A percentile compares a stretch with the other conserved stretches of the same genome.
These are phyloP conservation scores for Lutraria lutraria DNA, from an alignment of 2,888 invertebrate genomes.

Conservation along the genomic window DNA sequence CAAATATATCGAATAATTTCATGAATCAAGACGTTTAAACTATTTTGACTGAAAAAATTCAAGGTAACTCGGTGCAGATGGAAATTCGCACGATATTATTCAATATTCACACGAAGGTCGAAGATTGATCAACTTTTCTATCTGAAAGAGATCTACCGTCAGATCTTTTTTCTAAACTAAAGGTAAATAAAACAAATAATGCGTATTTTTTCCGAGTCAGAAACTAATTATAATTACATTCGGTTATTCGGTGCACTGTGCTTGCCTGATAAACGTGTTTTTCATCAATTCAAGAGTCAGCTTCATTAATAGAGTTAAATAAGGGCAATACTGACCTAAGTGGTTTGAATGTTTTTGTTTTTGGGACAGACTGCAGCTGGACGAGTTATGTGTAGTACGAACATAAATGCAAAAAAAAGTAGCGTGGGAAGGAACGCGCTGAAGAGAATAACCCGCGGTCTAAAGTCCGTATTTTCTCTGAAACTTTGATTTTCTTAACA, in stretches of 20 bases:
- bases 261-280: conserved; percentile 31
- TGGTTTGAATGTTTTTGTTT: background rate
- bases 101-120: conserved; percentile 46
- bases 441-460: background rate
- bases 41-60: conserved; percentile 26
- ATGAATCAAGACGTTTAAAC: conserved; percentile 52
- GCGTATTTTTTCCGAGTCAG: conserved; percentile 25
- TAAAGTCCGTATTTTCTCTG: background rate
- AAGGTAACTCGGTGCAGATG: conserved; percentile 39
- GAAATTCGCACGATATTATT: conserved; percentile 18
- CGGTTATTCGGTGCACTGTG: conserved; percentile 31
- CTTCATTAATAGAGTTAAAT: conserved; percentile 25
- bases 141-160: conserved; percentile 39
- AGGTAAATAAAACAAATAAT: conserved; percentile 50
- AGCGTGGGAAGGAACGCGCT: conserved; percentile 7
- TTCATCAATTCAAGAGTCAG: conserved; percentile 35
- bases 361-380: conserved; percentile 17
- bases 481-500: too few relatives aligned
- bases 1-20: conserved; percentile 21
- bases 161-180: conserved; percentile 46
- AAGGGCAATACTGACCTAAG: background rate
- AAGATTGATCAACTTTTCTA: conserved; percentile 44
- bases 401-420: background rate
- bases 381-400: background rate
- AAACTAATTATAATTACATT: conserved; percentile 25